Percentiles rank a stretch among this genome's conserved stretches.
Evolutionary conservation across 2,797 vertebrate species (phyloP).

Genomic region (Cuniculus paca): DNA sequence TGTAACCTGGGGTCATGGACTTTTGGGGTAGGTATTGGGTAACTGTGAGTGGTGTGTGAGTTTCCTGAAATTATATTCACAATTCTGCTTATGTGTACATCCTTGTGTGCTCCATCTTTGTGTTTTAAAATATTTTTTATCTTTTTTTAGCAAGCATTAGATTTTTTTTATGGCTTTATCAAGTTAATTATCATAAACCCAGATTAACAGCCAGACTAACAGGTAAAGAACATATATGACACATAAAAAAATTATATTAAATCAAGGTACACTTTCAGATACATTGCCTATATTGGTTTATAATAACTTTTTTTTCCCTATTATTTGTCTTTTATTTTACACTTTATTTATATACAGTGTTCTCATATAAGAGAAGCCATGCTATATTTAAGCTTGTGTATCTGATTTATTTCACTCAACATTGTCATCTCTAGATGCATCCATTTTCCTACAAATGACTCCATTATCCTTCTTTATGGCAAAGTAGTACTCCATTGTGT

Average conservation of each 20-base stretch:
- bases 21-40: not conserved
- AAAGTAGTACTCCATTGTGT: not conserved
- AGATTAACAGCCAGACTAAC: not conserved
- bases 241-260: not conserved
- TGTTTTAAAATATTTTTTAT: not conserved
- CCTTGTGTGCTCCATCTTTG: not conserved
- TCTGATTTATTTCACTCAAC: not conserved
- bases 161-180: not conserved
- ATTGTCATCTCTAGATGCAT: not conserved
- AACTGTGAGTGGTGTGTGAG: not conserved
- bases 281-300: not conserved
- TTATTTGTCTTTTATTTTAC: not conserved
- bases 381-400: not conserved
- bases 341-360: not conserved
- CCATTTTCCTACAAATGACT: not conserved
- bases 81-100: not conserved
- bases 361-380: not conserved
- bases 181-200: not conserved
- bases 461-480: not conserved
- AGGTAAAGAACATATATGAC: not conserved
- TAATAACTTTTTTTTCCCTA: not conserved
- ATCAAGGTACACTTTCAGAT: not conserved
- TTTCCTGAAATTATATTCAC: slow-evolving; percentile 15
- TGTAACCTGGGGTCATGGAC: not conserved
- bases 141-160: not conserved